Evolutionary conservation across 2,797 vertebrate species (phyloP), one percentile per base, ranked within the genome.

Genomic region (Microctenopoma stevenorrisi): DNA sequence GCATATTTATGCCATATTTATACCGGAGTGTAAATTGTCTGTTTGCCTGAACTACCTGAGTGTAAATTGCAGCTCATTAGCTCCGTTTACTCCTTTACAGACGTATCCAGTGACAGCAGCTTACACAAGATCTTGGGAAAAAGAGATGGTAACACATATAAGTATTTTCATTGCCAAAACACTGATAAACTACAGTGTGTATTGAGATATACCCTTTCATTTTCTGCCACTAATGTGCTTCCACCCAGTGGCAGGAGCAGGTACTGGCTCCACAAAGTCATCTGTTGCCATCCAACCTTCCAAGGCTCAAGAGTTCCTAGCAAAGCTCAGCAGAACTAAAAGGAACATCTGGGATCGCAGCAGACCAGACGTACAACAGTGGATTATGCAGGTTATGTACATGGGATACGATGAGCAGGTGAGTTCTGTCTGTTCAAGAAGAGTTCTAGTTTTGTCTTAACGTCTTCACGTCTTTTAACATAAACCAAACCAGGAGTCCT

Each of bases 331-430:
- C 74, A 93, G 96, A 44, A 91, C 89, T 80, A 94, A 93, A 76
- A 94, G 97, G 46, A 94, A 97, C 81, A 68, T 98, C 43, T 98
- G 96, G 96, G 96, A 98, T 72, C 94, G 95, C 7, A 95, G 88
- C 42, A 91, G 95, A 50, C 93, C 96, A 0, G 96, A 98, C 0
- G 96, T 97, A 0, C 96, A 97, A 88, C 96, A 98, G 84, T 98
- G 97, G 97, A 97, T 98, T 59, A 94, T 95, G 89, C 97, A 98
- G 86, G 97, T 98, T 68, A 96, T 96, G 72, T 94, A 94, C 85
- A 93, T 97, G 94, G 97, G 96, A 26, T 98, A 91, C 9, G 96
- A 98, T 0, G 97, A 98, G 87, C 92, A 95, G 79, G 97, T 97
- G 82, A 83, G 96, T 30, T 35, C 3, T 16, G 10, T 44, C 1